These are phyloP conservation scores for Apotomis betuletana DNA, from an alignment of 2,888 invertebrate genomes.

Conservation along the genomic window DNA sequence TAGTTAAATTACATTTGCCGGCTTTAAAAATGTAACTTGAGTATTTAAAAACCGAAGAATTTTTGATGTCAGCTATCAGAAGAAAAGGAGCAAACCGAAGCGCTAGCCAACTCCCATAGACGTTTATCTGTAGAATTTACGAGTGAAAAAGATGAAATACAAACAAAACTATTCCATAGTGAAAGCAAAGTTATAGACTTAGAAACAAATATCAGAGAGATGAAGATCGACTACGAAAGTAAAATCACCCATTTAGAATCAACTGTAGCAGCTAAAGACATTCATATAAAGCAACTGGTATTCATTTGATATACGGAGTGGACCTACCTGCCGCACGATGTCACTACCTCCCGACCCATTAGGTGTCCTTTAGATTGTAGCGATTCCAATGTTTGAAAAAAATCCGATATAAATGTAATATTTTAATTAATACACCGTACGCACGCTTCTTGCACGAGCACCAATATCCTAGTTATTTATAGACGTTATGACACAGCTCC, in stretches of 20 bases:
- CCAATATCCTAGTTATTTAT: background rate
- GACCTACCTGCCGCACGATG: slow-evolving; percentile 48
- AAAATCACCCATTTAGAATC: slow-evolving; percentile 85
- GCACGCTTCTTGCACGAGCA: slow-evolving; percentile 25
- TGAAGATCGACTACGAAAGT: slow-evolving; percentile 83
- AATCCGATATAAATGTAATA: background rate
- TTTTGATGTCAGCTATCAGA: slow-evolving; percentile 72
- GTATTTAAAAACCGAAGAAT: slow-evolving; percentile 6
- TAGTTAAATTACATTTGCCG: background rate
- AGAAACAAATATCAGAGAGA: slow-evolving; percentile 78
- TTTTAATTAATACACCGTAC: background rate
- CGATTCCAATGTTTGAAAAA: background rate
- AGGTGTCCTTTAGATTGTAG: slow-evolving; percentile 9
- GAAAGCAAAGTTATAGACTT: slow-evolving; percentile 77
- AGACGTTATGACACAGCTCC: background rate
- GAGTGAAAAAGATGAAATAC: slow-evolving; percentile 77
- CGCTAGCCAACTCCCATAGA: slow-evolving; percentile 66
- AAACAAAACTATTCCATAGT: slow-evolving; percentile 71
- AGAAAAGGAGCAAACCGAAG: slow-evolving; percentile 76
- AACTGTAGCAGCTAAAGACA: slow-evolving; percentile 83
- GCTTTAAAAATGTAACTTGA: background rate
- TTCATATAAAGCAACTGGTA: slow-evolving; percentile 86
- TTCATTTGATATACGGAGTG: slow-evolving; percentile 47
- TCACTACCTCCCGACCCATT: slow-evolving; percentile 19
- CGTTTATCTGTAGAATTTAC: slow-evolving; percentile 74